Conservation (phyloP, 1,140 invertebrate genomes). For the Babylonia areolata region DNA sequence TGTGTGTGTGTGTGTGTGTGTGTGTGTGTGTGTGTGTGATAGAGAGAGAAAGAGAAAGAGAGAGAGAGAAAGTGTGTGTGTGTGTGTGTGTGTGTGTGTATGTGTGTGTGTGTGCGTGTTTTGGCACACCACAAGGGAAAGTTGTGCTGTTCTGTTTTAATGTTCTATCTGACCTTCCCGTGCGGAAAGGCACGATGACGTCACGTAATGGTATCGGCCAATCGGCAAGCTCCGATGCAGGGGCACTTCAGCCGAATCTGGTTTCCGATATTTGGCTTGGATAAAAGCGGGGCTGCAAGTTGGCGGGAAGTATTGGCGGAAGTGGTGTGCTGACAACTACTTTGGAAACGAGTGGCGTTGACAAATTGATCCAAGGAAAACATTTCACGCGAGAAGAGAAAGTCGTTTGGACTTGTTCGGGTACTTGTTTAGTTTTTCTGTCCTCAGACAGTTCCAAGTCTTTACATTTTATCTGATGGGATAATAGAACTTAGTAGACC, state of each 20-base stretch:
- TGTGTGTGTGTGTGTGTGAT: background rate
- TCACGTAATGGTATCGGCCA: background rate
- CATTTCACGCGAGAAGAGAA: background rate
- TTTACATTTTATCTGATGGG: no score
- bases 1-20: background rate
- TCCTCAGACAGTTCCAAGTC: background rate
- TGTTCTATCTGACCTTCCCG: background rate
- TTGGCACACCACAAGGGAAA: background rate
- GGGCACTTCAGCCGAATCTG: background rate
- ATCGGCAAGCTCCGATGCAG: background rate
- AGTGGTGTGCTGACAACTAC: background rate
- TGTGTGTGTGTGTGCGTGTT: background rate
- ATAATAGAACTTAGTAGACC: no score
- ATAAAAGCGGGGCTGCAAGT: background rate
- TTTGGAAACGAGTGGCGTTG: background rate
- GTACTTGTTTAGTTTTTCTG: background rate
- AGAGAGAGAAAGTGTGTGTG: background rate
- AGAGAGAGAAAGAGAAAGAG: background rate
- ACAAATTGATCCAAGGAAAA: constrained; percentile 31
- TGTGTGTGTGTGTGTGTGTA: background rate
- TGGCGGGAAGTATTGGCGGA: constrained; percentile 11
- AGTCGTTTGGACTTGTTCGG: background rate
- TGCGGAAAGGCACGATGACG: background rate
- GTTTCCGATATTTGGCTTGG: constrained; percentile 11
- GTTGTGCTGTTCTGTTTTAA: background rate